These are phyloP conservation scores for Drosophila lacteicornis DNA, from an alignment of 1,140 invertebrate species.

Conservation along the genomic window DNA sequence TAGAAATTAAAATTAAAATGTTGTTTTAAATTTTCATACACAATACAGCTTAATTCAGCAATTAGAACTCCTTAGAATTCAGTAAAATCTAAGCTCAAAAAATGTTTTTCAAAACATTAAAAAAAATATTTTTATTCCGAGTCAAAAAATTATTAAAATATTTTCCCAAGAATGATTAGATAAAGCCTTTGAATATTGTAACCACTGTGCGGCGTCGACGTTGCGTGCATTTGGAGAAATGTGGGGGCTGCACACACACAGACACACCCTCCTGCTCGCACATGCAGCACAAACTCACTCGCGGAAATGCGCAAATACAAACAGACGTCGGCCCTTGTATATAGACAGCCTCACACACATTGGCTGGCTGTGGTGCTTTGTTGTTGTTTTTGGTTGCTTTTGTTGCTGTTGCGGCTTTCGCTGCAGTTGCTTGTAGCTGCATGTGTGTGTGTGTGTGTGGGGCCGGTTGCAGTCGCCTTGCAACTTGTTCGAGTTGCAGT, in stretches of 20 bases:
- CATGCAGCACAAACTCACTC: constrained; percentile 50
- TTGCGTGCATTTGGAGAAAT: constrained; percentile 78
- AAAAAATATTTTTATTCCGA: not conserved
- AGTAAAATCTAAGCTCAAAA: no score
- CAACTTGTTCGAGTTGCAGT: constrained; percentile 41
- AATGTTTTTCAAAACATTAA: no score
- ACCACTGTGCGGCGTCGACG: constrained; percentile 50
- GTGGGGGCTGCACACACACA: constrained; percentile 69
- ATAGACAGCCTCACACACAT: constrained; percentile 78
- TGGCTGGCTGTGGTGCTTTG: constrained; percentile 59
- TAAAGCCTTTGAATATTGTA: not conserved
- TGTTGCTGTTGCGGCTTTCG: constrained; percentile 35
- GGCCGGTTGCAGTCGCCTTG: constrained; percentile 52
- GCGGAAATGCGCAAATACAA: constrained; percentile 41
- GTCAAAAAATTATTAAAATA: not conserved
- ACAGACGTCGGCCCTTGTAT: constrained; percentile 60
- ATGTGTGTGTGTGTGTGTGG: not conserved
- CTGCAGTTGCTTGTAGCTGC: constrained; percentile 53
- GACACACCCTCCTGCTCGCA: constrained; percentile 21
- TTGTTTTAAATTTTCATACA: not conserved
- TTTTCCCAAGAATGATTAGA: not conserved
- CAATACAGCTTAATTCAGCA: not conserved
- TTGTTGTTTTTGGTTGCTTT: constrained; percentile 27
- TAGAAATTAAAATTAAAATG: not conserved
- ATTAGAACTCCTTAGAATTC: no score